Conservation (phyloP, 1,140 invertebrate species). For the Drosophila sechellia region DNA sequence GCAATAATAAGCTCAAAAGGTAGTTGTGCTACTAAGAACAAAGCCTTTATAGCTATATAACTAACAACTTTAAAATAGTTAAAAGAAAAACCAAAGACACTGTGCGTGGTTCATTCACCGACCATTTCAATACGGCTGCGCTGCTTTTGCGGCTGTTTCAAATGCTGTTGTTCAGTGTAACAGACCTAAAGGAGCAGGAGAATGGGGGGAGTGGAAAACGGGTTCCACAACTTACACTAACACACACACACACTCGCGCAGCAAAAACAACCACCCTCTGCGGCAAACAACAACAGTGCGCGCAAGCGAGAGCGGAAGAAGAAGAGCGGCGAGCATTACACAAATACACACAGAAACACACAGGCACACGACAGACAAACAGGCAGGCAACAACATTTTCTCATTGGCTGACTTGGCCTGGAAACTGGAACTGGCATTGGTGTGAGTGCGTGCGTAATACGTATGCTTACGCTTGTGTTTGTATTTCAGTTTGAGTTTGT, state of each 20-base stretch:
- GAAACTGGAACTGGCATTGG: slow-evolving; percentile 67
- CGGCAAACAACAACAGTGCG: slow-evolving; percentile 63
- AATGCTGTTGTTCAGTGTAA: slow-evolving; percentile 58
- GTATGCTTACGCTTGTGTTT: slow-evolving; percentile 33
- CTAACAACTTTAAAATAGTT: too few relatives aligned
- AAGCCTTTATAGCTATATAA: too few relatives aligned
- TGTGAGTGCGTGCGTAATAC: slow-evolving; percentile 17
- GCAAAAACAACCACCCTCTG: slow-evolving; percentile 59
- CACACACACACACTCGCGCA: slow-evolving; percentile 29
- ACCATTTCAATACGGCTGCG: slow-evolving; percentile 78
- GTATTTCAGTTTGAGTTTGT: slow-evolving; percentile 60
- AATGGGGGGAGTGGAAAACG: slow-evolving; percentile 48
- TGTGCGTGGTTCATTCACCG: slow-evolving; percentile 78
- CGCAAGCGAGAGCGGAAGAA: slow-evolving; percentile 66
- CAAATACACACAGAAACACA: slow-evolving; percentile 62
- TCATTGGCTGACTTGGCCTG: slow-evolving; percentile 81
- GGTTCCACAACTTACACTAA: slow-evolving; percentile 64
- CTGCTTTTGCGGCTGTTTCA: slow-evolving; percentile 43
- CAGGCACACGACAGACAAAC: slow-evolving; percentile 33
- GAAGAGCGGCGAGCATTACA: slow-evolving; percentile 59
- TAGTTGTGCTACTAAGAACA: too few relatives aligned
- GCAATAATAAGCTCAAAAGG: too few relatives aligned
- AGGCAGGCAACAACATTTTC: slow-evolving; percentile 74
- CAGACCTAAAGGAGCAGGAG: neutral
- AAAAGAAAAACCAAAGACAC: slow-evolving; percentile 3